Percentiles rank a stretch among this genome's conserved stretches.
These are phyloP conservation scores for Camponotus vicinus DNA, from an alignment of 1,140 invertebrate species.

Conservation along the genomic window DNA sequence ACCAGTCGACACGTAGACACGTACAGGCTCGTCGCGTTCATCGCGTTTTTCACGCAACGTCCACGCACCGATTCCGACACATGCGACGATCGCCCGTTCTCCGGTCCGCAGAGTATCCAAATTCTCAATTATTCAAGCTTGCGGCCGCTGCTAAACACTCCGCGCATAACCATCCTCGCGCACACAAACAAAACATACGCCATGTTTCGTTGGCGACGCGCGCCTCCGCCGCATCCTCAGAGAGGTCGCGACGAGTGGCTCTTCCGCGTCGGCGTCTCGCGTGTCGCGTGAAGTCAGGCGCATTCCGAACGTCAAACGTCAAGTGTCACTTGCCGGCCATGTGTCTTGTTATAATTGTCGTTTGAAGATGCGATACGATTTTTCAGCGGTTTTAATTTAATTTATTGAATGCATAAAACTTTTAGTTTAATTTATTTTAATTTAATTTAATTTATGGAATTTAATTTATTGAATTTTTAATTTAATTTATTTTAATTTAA, in stretches of 20 bases:
- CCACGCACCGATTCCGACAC: constrained; percentile 10
- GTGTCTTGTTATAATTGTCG: too few species aligned
- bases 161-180: constrained; percentile 74
- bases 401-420: too few species aligned
- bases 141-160: constrained; percentile 65
- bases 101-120: constrained; percentile 31
- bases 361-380: background rate
- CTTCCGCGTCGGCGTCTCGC: background rate
- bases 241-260: background rate
- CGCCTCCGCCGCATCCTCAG: background rate
- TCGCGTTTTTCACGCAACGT: constrained; percentile 78
- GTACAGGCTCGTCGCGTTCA: constrained; percentile 95
- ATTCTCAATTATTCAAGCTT: background rate
- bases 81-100: background rate
- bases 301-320: background rate
- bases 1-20: constrained; percentile 93
- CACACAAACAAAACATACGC: constrained; percentile 83
- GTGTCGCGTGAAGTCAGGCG: background rate
- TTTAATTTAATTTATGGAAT: too few species aligned
- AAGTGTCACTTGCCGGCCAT: too few species aligned
- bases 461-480: too few species aligned
- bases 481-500: too few species aligned
- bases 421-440: too few species aligned
- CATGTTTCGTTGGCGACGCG: constrained; percentile 72
- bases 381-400: too few species aligned